Evolutionary conservation across 2,113 vertebrate genomes (phyloP).

Genomic region (Cyprinodon brontotheroides): DNA sequence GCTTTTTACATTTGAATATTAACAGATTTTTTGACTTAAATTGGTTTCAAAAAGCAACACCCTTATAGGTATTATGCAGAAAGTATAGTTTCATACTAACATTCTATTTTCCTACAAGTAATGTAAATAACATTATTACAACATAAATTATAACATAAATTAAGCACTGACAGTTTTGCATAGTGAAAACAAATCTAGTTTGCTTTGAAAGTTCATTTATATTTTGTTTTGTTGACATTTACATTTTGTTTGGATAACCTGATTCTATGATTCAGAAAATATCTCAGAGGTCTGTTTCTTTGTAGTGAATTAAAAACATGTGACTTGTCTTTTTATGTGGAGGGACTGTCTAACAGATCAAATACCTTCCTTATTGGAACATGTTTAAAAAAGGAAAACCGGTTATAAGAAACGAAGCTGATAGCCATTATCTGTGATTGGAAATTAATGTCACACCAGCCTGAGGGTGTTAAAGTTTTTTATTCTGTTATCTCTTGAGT

Average conservation of each 20-base stretch:
- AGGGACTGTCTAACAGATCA: background rate
- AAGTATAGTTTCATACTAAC: background rate
- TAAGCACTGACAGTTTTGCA: background rate
- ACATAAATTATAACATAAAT: too few species aligned
- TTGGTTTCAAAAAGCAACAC: background rate
- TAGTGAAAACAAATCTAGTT: background rate
- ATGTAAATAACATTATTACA: background rate
- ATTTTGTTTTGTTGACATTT: background rate
- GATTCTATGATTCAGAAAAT: background rate
- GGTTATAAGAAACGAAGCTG: background rate
- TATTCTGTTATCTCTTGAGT: background rate
- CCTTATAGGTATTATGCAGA: background rate
- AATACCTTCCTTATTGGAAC: background rate
- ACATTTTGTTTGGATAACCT: background rate
- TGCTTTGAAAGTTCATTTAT: background rate
- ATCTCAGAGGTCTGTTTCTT: background rate
- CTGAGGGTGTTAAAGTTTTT: background rate
- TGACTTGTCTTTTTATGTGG: background rate
- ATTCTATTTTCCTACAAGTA: background rate
- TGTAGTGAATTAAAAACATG: background rate
- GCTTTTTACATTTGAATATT: background rate
- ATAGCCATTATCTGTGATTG: background rate
- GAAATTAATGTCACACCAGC: background rate
- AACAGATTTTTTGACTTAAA: too few species aligned
- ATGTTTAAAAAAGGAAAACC: background rate